A percentile compares a stretch with the other conserved stretches of the same genome.
phyloP scores from a whole-genome alignment of 1,140 invertebrate genomes.

The Glomeris maerens region DNA sequence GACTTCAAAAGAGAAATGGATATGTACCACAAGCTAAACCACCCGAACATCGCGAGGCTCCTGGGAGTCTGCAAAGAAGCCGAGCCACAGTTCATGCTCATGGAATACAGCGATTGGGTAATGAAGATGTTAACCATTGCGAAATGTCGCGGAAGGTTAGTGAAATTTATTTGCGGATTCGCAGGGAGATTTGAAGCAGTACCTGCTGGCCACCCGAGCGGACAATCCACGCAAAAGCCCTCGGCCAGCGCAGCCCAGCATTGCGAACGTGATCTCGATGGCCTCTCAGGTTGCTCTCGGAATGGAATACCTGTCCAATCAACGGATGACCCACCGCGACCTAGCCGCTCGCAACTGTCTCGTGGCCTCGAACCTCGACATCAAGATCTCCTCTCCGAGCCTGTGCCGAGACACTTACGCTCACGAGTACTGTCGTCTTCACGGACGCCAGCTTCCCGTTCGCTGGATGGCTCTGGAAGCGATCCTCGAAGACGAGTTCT shows the following conservation, averaged over 20 bases:
- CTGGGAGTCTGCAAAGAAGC: slow-evolving; percentile 58
- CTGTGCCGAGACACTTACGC: slow-evolving; percentile 70
- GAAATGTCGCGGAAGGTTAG: neutral
- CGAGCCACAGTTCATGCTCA: slow-evolving; percentile 73
- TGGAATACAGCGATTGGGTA: slow-evolving; percentile 87
- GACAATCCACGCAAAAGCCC: slow-evolving; percentile 32
- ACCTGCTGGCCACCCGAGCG: slow-evolving; percentile 65
- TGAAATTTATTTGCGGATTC: slow-evolving; percentile 12
- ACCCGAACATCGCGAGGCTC: slow-evolving; percentile 61
- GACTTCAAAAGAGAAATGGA: slow-evolving; percentile 81
- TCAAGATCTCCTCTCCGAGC: slow-evolving; percentile 69
- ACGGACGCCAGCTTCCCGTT: slow-evolving; percentile 48
- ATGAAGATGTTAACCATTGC: slow-evolving; percentile 13
- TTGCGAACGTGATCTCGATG: slow-evolving; percentile 53
- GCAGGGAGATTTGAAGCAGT: slow-evolving; percentile 84
- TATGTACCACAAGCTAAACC: slow-evolving; percentile 59
- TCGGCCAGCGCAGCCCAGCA: slow-evolving; percentile 44
- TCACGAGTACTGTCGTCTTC: slow-evolving; percentile 53
- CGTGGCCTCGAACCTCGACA: slow-evolving; percentile 60
- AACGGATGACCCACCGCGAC: slow-evolving; percentile 67
- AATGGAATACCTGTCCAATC: slow-evolving; percentile 61
- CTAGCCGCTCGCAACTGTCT: slow-evolving; percentile 86
- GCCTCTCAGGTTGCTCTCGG: slow-evolving; percentile 66
- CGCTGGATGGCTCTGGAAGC: slow-evolving; percentile 81
- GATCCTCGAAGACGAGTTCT: slow-evolving; percentile 77